Evolutionary conservation across 2,113 vertebrate genomes (phyloP).

Genomic region (Argyrosomus japonicus): DNA sequence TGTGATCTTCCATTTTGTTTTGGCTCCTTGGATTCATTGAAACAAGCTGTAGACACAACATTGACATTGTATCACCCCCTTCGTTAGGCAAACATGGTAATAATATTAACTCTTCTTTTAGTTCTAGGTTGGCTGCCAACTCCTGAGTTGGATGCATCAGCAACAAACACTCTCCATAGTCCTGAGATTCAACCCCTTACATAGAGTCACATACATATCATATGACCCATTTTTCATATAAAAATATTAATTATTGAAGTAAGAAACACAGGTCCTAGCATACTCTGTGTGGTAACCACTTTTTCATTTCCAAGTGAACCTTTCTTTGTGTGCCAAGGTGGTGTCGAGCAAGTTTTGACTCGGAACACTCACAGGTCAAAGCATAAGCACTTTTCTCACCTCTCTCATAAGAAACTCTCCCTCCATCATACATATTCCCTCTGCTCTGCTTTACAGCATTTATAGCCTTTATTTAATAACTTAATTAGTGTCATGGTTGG

Average conservation of each 20-base stretch:
- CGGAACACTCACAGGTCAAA: background rate
- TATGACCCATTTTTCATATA: background rate
- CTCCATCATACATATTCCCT: background rate
- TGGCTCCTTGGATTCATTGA: too few relatives aligned
- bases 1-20: too few relatives aligned
- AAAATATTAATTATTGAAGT: background rate
- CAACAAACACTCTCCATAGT: too few relatives aligned
- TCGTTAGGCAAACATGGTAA: too few relatives aligned
- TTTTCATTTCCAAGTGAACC: background rate
- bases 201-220: background rate
- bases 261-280: background rate
- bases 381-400: background rate
- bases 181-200: too few relatives aligned
- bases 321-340: background rate
- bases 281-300: background rate
- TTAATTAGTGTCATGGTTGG: background rate
- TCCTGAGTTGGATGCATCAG: too few relatives aligned
- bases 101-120: too few relatives aligned
- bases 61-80: too few relatives aligned
- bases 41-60: too few relatives aligned
- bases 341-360: background rate
- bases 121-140: too few relatives aligned
- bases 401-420: background rate
- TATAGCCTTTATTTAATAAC: background rate
- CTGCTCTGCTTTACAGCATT: background rate